Percentiles rank a stretch among this genome's conserved stretches.
These are phyloP conservation scores for Olivierus martensii DNA, from an alignment of 1,140 invertebrate species.

Conservation along the genomic window DNA sequence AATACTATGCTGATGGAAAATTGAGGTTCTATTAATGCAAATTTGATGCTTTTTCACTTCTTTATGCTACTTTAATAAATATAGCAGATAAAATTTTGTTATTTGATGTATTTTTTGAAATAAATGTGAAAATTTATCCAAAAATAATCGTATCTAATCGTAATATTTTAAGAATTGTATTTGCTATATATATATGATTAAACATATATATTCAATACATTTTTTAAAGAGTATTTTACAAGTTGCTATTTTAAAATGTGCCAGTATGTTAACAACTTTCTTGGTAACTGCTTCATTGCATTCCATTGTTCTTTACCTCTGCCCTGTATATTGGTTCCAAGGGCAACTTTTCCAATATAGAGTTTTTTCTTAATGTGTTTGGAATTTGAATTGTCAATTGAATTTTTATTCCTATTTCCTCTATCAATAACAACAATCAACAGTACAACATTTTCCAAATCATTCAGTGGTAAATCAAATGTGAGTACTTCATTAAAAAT, in stretches of 20 bases:
- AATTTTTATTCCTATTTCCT: constrained; percentile 23
- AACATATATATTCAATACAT: no score
- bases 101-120: no score
- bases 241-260: constrained; percentile 28
- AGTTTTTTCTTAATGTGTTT: constrained; percentile 24
- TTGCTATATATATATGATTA: no score
- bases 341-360: constrained; percentile 36
- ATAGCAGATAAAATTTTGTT: no score
- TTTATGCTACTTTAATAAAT: no score
- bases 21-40: no score
- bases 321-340: constrained; percentile 35
- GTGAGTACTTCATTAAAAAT: constrained; percentile 39
- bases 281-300: constrained; percentile 41
- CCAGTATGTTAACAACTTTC: constrained; percentile 45
- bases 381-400: constrained; percentile 9
- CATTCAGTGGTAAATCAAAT: constrained; percentile 34
- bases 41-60: no score
- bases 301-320: constrained; percentile 41
- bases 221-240: no score
- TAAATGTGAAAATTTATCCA: no score
- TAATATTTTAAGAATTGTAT: no score
- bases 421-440: constrained; percentile 26
- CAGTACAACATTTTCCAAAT: constrained; percentile 35
- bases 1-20: no score
- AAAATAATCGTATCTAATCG: no score